A percentile compares a stretch with the other conserved stretches of the same genome.
Conservation (phyloP, 2,113 vertebrate genomes). For the Hemichromis elongatus region DNA sequence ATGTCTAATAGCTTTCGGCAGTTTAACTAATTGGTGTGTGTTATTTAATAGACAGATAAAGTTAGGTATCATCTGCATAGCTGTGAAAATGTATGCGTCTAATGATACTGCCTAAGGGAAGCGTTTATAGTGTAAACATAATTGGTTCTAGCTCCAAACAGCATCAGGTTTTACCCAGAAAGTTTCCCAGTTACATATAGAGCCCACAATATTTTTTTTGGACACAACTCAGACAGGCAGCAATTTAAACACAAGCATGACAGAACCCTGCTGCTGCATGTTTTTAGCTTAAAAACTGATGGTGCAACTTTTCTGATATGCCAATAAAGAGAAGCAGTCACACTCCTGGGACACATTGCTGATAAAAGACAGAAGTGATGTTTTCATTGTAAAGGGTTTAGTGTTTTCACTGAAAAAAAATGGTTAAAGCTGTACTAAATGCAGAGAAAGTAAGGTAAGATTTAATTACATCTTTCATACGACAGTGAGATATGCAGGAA, state of each 20-base stretch:
- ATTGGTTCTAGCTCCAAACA: too few species aligned
- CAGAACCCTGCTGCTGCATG: background rate
- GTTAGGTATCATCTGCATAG: background rate
- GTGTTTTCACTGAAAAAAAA: background rate
- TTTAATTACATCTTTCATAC: constrained; percentile 32
- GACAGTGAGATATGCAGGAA: background rate
- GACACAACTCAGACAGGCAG: background rate
- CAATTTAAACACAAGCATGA: background rate
- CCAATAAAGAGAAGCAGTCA: background rate
- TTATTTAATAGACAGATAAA: background rate
- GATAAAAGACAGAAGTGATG: background rate
- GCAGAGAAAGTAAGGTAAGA: constrained; percentile 13
- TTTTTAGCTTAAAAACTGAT: background rate
- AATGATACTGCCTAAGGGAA: background rate
- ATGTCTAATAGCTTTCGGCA: background rate
- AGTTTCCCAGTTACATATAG: background rate
- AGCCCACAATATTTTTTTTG: background rate
- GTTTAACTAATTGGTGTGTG: background rate
- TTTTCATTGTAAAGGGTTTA: background rate
- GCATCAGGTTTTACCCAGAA: background rate
- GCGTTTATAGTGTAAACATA: too few species aligned
- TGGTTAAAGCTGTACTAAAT: constrained; percentile 58
- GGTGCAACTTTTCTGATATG: background rate
- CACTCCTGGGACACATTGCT: background rate
- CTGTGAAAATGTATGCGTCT: background rate